phyloP scores from a whole-genome alignment of 2,888 invertebrate genomes.

The Catocala sponsa region DNA sequence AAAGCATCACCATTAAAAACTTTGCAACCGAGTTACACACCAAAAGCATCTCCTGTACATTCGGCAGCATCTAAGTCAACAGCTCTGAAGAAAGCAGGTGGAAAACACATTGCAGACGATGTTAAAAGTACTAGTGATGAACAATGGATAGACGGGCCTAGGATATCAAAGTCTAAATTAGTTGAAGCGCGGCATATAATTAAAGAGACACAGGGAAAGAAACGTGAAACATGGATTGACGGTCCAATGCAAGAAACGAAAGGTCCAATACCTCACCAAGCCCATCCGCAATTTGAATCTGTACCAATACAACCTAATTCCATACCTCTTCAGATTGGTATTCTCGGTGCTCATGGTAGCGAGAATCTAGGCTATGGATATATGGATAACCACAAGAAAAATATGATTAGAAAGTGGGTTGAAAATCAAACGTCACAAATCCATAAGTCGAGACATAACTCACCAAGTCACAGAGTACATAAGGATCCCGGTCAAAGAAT shows the following conservation, averaged over 20 bases:
- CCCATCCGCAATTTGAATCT: constrained; percentile 67
- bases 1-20: constrained; percentile 88
- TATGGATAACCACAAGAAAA: constrained; percentile 97
- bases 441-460: constrained; percentile 89
- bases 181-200: constrained; percentile 94
- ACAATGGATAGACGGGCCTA: constrained; percentile 98
- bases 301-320: constrained; percentile 89
- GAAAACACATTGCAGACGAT: constrained; percentile 80
- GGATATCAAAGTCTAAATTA: constrained; percentile 94
- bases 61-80: constrained; percentile 85
- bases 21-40: constrained; percentile 76
- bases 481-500: constrained; percentile 67
- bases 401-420: constrained; percentile 97
- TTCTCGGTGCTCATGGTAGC: constrained; percentile 79
- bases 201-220: constrained; percentile 93
- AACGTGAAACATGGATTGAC: constrained; percentile 98
- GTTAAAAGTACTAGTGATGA: constrained; percentile 91
- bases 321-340: constrained; percentile 75
- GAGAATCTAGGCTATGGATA: constrained; percentile 92
- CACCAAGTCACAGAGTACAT: constrained; percentile 80
- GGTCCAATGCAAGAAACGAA: constrained; percentile 93
- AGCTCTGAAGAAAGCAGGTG: constrained; percentile 79
- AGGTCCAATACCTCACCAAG: constrained; percentile 67
- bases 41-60: constrained; percentile 86
- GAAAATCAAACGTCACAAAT: constrained; percentile 96